phyloP scores from a whole-genome alignment of 53 echinoderm and acorn worm species.

The Echinometra lucunter region DNA sequence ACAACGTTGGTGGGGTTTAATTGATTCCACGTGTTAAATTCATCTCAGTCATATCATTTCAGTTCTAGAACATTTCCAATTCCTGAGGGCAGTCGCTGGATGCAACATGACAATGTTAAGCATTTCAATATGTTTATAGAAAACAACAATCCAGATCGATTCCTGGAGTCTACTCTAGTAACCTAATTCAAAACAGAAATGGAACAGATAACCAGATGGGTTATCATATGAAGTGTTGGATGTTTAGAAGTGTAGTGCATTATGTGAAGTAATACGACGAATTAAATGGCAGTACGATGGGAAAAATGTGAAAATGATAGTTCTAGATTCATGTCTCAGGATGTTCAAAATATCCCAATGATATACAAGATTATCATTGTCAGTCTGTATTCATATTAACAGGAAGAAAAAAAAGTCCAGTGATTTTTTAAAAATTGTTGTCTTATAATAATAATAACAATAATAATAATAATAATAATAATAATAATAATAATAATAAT shows the following conservation, averaged over 20 bases:
- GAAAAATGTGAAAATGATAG: not conserved
- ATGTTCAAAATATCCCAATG: not conserved
- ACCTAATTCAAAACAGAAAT: conserved; percentile 2
- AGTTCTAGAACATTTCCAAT: not conserved
- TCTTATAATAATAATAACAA: too few species aligned
- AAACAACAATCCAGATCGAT: not conserved
- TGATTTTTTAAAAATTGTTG: too few species aligned
- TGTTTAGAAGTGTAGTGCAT: too few species aligned
- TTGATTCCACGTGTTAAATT: not conserved
- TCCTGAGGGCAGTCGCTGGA: not conserved
- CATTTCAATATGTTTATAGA: not conserved
- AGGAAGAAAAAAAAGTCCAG: too few species aligned
- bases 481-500: too few species aligned
- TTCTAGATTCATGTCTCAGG: not conserved
- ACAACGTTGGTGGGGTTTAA: conserved; percentile 1
- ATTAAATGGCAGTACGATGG: too few species aligned
- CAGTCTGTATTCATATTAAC: too few species aligned
- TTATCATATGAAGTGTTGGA: not conserved
- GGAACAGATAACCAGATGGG: not conserved
- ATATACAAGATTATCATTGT: not conserved
- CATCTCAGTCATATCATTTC: not conserved
- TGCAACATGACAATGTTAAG: not conserved
- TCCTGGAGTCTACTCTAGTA: not conserved
- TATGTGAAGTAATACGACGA: not conserved
- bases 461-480: too few species aligned